These are phyloP conservation scores for Colaptes auratus DNA, from an alignment of 2,113 vertebrate species.

Conservation along the genomic window DNA sequence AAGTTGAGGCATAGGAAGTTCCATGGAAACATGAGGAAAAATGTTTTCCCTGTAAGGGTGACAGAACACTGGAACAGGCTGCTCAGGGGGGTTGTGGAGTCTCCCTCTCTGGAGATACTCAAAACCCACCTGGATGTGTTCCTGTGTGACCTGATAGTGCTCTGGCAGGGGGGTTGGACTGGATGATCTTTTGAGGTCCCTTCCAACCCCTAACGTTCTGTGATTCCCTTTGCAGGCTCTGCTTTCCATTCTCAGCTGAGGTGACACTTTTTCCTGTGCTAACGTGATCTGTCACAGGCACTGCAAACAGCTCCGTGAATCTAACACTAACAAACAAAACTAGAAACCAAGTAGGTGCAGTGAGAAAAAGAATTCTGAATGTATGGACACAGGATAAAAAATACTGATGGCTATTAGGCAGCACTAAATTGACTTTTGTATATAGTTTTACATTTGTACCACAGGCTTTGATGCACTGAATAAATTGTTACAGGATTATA, in stretches of 20 bases:
- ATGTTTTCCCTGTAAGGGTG: no score
- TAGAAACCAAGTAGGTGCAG: background rate
- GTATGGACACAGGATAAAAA: background rate
- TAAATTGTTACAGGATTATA: background rate
- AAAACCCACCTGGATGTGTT: no score
- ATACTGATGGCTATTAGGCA: background rate
- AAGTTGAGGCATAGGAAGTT: no score
- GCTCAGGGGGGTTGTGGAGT: no score
- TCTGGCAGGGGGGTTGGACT: no score
- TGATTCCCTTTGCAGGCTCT: background rate
- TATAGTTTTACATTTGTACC: background rate
- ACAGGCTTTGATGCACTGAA: background rate
- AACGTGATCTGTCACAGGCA: background rate
- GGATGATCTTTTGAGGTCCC: no score
- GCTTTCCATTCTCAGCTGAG: slow-evolving; percentile 2
- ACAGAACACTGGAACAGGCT: no score
- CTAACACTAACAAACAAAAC: background rate
- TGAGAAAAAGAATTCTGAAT: background rate
- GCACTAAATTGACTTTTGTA: background rate
- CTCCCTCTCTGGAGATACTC: no score
- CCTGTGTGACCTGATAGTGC: no score
- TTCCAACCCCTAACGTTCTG: no score
- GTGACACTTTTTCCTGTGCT: background rate
- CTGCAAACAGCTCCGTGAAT: background rate
- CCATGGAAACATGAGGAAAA: no score